Base-by-base conservation (phyloP, 2,797 vertebrate genomes). In the Oryzias dopingdopingensis region DNA sequence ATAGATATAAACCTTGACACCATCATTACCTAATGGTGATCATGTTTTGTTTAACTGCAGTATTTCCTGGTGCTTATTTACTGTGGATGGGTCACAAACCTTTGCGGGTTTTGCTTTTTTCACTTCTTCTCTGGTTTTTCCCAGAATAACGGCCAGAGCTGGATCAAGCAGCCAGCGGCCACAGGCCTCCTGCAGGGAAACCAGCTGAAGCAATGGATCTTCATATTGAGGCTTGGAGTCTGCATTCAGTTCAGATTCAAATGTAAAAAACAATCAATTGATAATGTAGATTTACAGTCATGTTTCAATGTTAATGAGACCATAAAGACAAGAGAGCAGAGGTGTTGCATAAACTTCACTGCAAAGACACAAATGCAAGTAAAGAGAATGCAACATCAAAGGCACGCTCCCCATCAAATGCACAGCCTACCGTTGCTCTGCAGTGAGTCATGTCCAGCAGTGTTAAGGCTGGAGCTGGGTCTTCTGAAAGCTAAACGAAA, bases 181-280 rank as follows among this genome's bases (percentile, higher is more conserved):
- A 26, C 41, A 55, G 20, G 64, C 56, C 6, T 67, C 51, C 65
- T 60, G 57, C 42, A 67, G 65, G 29, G 65, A 60, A 26, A 60
- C 51, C 1, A 66, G 47, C 51, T 59, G 56, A 18, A 66, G 45
- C 41, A 66, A 42, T 14, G 62, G 42, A 40, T 65, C 62, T 20
- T 42, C 46, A 22, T 20, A 42, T 16, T 44, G 44, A 40, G 32
- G 16, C n/a, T 13, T 5, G 14, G 26, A 10, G 14, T 13, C 51
- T 62, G 15, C 22, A 46, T 46, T 46, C 44, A 46, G 10, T 42
- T 48, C 8, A 42, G 37, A 6, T 45, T 5, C 17, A 45, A 3
- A 44, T 17, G 6, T 1, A 44, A 8, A n/a, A 44, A 44, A 42
- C 15, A 18, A 45, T 18, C 6, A 10, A 45, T 1, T 10, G 18